Evolutionary conservation across 2,113 vertebrate species (phyloP).

Genomic region (Phrynocephalus versicolor): DNA sequence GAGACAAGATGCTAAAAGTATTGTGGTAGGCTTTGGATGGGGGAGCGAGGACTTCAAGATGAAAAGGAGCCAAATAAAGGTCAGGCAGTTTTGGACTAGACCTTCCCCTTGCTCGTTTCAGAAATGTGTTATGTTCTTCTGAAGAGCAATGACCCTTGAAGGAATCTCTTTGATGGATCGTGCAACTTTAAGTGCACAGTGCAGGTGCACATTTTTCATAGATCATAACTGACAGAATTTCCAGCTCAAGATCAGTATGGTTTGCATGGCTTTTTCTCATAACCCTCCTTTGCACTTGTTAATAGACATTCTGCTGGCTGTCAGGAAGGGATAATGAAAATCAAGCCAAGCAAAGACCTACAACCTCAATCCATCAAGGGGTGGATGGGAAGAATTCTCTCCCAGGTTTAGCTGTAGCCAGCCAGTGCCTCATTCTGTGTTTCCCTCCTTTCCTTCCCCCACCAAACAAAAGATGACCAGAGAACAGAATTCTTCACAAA

Average conservation of each 20-base stretch:
- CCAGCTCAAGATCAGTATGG: conserved; percentile 31
- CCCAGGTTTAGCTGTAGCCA: conserved; percentile 42
- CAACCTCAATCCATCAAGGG: conserved; percentile 54
- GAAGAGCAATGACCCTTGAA: conserved; percentile 56
- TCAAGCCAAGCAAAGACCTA: conserved; percentile 44
- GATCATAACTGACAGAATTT: conserved; percentile 21
- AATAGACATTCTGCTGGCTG: conserved; percentile 43
- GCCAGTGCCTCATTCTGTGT: conserved; percentile 32
- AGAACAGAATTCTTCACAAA: conserved; percentile 54
- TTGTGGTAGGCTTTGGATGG: not conserved
- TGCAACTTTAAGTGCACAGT: conserved; percentile 36
- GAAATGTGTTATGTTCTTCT: conserved; percentile 41
- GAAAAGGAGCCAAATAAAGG: conserved; percentile 42
- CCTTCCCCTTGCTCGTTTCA: conserved; percentile 15
- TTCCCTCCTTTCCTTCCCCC: not conserved
- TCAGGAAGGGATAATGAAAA: conserved; percentile 54
- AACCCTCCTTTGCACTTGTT: conserved; percentile 35
- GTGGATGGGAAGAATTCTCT: conserved; percentile 35
- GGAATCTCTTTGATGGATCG: conserved; percentile 53
- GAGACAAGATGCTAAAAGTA: not conserved
- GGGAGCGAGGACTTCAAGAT: conserved; percentile 25
- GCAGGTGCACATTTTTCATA: conserved; percentile 46
- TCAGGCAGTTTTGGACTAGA: conserved; percentile 2
- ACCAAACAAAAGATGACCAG: conserved; percentile 53
- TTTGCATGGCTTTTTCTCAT: conserved; percentile 42